These are phyloP conservation scores for Zootermopsis nevadensis DNA, from an alignment of 2,888 invertebrate species.

Conservation along the genomic window DNA sequence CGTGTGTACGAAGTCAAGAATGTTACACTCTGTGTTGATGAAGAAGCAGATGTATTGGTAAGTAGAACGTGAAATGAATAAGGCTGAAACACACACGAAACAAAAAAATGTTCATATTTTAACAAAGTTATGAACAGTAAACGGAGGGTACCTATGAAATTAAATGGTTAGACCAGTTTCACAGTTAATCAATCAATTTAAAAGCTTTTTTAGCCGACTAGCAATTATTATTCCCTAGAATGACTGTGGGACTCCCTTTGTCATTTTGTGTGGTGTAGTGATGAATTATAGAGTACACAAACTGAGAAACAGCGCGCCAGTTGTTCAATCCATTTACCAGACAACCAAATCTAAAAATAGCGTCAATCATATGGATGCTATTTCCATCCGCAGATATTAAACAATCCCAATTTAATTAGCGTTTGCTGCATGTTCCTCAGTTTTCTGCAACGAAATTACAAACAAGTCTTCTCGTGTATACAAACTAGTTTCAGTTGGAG, in stretches of 20 bases:
- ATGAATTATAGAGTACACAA: neutral
- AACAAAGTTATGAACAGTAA: conserved; percentile 13
- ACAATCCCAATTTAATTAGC: neutral
- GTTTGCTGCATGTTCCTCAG: neutral
- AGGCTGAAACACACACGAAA: neutral
- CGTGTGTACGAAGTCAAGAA: too few species aligned
- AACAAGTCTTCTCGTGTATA: neutral
- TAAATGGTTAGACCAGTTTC: neutral
- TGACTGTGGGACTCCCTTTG: neutral
- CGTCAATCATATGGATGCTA: neutral
- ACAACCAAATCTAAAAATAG: neutral
- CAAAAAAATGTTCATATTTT: neutral
- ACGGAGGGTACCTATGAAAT: neutral
- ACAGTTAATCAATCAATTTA: conserved; percentile 31
- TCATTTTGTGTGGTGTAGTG: neutral
- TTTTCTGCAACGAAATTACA: neutral
- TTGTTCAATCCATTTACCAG: neutral
- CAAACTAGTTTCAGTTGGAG: too few species aligned
- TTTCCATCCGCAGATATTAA: neutral
- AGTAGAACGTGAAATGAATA: neutral
- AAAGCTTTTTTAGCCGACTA: conserved; percentile 10
- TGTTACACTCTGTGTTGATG: too few species aligned
- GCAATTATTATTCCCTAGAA: neutral
- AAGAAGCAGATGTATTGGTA: neutral
- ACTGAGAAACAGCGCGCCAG: neutral